These are phyloP conservation scores for Alethe diademata DNA, from an alignment of 2,113 vertebrate genomes.

Conservation along the genomic window DNA sequence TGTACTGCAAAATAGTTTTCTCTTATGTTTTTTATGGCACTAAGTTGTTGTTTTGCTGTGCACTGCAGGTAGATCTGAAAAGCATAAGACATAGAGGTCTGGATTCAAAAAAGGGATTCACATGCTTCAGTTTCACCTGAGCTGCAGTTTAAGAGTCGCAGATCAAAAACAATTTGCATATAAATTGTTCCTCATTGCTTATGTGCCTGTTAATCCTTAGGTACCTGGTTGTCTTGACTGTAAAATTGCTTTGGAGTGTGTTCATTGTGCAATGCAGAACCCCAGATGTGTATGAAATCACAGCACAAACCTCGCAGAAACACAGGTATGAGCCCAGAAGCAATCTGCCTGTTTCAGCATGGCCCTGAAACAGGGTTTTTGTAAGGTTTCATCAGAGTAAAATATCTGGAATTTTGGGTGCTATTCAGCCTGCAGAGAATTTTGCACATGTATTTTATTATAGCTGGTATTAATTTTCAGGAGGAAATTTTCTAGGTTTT, in stretches of 20 bases:
- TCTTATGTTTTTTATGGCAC: not conserved
- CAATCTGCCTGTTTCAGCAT: not conserved
- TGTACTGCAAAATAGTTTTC: not conserved
- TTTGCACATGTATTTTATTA: not conserved
- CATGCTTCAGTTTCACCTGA: not conserved
- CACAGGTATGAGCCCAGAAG: not conserved
- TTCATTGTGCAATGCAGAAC: not conserved
- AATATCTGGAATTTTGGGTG: not conserved
- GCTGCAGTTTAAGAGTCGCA: not conserved
- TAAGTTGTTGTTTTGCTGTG: not conserved
- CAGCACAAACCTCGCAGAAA: not conserved
- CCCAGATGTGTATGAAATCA: not conserved
- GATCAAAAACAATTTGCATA: not conserved
- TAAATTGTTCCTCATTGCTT: not conserved
- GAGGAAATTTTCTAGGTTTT: not conserved
- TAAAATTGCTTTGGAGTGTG: not conserved
- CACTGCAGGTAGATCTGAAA: not conserved
- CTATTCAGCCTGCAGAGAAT: not conserved
- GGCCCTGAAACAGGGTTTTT: not conserved
- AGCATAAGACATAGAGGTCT: not conserved
- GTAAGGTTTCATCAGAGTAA: not conserved
- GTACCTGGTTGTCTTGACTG: not conserved
- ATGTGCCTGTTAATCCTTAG: not conserved
- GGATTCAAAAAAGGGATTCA: not conserved
- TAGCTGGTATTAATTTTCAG: conserved; percentile 7